Evolutionary conservation across 2,888 invertebrate genomes (phyloP).

Genomic region (Agrochola circellaris): DNA sequence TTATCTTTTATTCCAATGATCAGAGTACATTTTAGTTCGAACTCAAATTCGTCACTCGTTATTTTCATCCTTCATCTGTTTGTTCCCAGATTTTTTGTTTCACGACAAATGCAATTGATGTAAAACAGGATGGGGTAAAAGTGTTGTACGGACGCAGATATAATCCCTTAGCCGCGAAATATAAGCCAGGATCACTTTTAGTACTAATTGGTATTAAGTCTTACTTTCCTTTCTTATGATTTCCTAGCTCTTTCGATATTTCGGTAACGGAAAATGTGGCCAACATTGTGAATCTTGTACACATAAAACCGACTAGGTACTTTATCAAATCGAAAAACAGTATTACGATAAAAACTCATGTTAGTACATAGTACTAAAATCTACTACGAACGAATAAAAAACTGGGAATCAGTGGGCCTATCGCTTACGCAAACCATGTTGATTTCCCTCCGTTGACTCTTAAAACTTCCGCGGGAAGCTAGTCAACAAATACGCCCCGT

Average conservation of each 20-base stretch:
- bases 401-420: not conserved
- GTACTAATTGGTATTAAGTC: slow-evolving; percentile 35
- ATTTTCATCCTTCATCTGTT: not conserved
- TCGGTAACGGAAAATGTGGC: not conserved
- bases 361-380: not conserved
- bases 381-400: not conserved
- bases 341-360: not conserved
- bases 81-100: slow-evolving; percentile 11
- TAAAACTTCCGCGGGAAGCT: slow-evolving; percentile 39
- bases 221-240: slow-evolving; percentile 6
- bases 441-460: slow-evolving; percentile 48
- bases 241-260: not conserved
- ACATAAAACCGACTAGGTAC: not conserved
- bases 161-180: slow-evolving; percentile 26
- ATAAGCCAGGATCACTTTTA: slow-evolving; percentile 30
- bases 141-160: slow-evolving; percentile 14
- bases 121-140: slow-evolving; percentile 24
- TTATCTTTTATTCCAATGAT: not conserved
- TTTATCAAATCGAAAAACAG: not conserved
- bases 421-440: slow-evolving; percentile 46
- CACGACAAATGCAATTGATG: not conserved
- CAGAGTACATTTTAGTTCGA: not conserved
- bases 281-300: not conserved
- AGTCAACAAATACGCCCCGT: slow-evolving; percentile 52
- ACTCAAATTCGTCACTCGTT: not conserved